Evolutionary conservation across 1,140 invertebrate genomes (phyloP), one percentile per base, ranked within the genome.

Genomic region (Drosophila obscura): DNA sequence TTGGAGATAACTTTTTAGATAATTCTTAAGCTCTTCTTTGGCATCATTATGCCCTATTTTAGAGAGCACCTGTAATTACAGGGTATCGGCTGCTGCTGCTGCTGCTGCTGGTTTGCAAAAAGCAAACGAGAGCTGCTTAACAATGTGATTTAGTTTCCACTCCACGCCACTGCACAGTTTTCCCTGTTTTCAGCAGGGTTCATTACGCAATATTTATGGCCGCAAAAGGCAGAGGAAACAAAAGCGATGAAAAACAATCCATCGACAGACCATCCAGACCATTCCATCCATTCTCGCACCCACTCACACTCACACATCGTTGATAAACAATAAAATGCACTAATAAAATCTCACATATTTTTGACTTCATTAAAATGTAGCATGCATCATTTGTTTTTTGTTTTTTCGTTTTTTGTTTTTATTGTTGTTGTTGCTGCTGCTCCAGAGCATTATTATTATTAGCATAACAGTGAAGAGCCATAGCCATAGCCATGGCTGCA

Each of bases 271-370:
- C 53, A 44, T 35, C 43, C 28, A 1, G 16, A 22, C 22, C 22
- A 24, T 4, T 24, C 22, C 3, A 59, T 44, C 26, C 24, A 62
- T 11, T 9, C 35, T 39, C 35, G 28, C 31, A 52, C 28, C 61
- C 26, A 44, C 46, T 26, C 53, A 44, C 22, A 43, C 55, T 26
- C 35, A 43, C 55, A 44, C 35, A 39, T 39, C 4, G 35, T 39
- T 39, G 35, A 80, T 61, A 77, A 85, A 82, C 78, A 82, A 82
- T 87, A 82, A 85, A 85, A 85, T 67, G 66, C 73, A 82, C 69
- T 82, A 82, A 82, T 82, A 85, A 87, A 82, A 82, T 76, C 78
- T 82, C 69, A 75, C 74, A 58, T 57, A 87, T 82, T 71, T 85
- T 78, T 65, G 68, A 87, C 68, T 87, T 85, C 68, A 85, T 82